Evolutionary conservation across 2,888 invertebrate genomes (phyloP).

Genomic region (Eumerus sabulonum): DNA sequence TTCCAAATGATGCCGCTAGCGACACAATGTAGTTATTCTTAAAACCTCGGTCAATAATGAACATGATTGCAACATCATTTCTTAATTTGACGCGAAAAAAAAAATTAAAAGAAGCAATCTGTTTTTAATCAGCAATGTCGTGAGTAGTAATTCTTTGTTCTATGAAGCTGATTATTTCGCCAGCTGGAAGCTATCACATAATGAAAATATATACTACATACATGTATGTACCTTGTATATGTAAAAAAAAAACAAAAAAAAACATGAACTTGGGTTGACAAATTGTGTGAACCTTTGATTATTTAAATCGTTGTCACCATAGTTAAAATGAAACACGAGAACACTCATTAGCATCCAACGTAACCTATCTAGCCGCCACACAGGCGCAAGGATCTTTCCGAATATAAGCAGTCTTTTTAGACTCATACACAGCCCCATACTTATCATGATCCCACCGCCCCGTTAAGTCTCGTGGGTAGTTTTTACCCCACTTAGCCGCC

Average conservation of each 20-base stretch:
- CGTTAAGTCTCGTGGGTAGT: too few relatives aligned
- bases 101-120: conserved; percentile 7
- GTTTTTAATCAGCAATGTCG: conserved; percentile 26
- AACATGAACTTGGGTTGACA: conserved; percentile 60
- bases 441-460: background rate
- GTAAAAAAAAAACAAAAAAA: conserved; percentile 13
- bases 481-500: conserved; percentile 21
- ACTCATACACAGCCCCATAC: background rate
- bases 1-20: too few relatives aligned
- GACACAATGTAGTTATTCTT: too few relatives aligned
- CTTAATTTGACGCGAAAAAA: background rate
- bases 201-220: too few relatives aligned
- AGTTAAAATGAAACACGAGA: conserved; percentile 30
- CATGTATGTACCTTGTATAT: too few relatives aligned
- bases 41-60: background rate
- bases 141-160: conserved; percentile 18
- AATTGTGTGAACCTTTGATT: conserved; percentile 35
- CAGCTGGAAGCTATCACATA: background rate
- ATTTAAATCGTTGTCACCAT: conserved; percentile 42
- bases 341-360: conserved; percentile 8
- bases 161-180: conserved; percentile 4
- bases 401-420: conserved; percentile 24
- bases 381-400: conserved; percentile 17
- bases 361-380: background rate
- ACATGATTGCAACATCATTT: conserved; percentile 20